phyloP scores from a whole-genome alignment of 2,888 invertebrate genomes.

The Eremobia ochroleuca region DNA sequence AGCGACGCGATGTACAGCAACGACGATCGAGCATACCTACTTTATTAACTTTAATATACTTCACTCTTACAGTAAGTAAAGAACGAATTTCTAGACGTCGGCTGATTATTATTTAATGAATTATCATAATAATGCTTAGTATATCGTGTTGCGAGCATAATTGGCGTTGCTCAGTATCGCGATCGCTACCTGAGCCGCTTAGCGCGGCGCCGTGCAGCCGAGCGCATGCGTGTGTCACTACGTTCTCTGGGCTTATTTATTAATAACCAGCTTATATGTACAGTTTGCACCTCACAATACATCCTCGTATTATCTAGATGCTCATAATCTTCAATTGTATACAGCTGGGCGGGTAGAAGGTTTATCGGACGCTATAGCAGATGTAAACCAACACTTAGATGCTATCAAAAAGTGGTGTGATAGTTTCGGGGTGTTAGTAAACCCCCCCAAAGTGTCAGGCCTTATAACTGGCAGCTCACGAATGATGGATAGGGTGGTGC shows the following conservation, averaged over 20 bases:
- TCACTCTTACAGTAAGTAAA: conserved; percentile 11
- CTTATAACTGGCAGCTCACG: no score
- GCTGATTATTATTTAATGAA: conserved; percentile 24
- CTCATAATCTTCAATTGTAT: no score
- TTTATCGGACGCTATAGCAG: no score
- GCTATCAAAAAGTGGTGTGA: no score
- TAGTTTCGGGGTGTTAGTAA: no score
- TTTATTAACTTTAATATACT: conserved; percentile 14
- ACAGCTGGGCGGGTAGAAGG: no score
- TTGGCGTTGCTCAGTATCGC: conserved; percentile 4
- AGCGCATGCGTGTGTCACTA: not conserved
- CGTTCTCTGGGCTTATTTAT: not conserved
- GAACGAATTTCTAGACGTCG: conserved; percentile 22
- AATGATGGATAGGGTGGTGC: no score
- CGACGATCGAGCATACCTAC: not conserved
- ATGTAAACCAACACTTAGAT: no score
- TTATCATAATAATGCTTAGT: conserved; percentile 19
- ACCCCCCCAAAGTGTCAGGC: no score
- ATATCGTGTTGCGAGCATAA: conserved; percentile 22
- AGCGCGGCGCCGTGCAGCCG: not conserved
- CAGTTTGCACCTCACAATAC: not conserved
- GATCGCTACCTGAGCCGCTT: conserved; percentile 1
- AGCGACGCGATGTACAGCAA: conserved; percentile 13
- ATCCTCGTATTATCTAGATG: no score
- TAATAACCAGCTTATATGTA: not conserved